A percentile compares a stretch with the other conserved stretches of the same genome.
phyloP scores from a whole-genome alignment of 2,113 vertebrate species.

The Arvicanthis niloticus region DNA sequence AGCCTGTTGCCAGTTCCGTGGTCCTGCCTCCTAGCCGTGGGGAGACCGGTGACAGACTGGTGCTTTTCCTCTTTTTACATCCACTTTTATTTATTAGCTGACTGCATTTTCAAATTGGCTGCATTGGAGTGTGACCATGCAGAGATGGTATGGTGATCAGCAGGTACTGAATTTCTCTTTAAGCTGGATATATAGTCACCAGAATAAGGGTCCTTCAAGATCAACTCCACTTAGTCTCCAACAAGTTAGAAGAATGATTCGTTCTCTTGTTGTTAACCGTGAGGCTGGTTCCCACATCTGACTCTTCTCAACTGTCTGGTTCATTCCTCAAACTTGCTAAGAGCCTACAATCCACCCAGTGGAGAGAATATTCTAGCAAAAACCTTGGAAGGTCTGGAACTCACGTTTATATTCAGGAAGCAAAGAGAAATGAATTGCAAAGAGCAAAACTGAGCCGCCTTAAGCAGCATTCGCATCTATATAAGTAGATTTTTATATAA shows the following conservation, averaged over 20 bases:
- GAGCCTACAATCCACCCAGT: background rate
- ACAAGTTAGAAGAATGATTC: background rate
- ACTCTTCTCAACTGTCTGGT: background rate
- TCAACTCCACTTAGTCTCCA: background rate
- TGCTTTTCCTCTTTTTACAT: background rate
- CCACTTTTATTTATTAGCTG: background rate
- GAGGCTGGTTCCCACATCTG: slow-evolving; percentile 15
- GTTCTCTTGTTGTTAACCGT: background rate
- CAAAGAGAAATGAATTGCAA: slow-evolving; percentile 24
- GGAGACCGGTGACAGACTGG: background rate
- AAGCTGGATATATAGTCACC: background rate
- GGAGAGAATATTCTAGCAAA: background rate
- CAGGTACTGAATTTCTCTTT: background rate
- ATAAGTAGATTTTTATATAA: background rate
- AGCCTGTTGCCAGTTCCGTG: background rate
- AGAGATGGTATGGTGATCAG: background rate
- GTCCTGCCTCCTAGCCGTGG: background rate
- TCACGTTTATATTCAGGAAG: background rate
- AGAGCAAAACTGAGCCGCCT: background rate
- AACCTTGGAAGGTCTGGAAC: background rate
- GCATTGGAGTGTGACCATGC: background rate
- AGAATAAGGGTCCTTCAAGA: background rate
- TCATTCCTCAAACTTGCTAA: background rate
- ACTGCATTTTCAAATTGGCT: slow-evolving; percentile 13
- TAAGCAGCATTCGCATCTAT: background rate